Percentiles rank a stretch among this genome's conserved stretches.
phyloP scores from a whole-genome alignment of 2,888 invertebrate species.

The Auanema freiburgensis region DNA sequence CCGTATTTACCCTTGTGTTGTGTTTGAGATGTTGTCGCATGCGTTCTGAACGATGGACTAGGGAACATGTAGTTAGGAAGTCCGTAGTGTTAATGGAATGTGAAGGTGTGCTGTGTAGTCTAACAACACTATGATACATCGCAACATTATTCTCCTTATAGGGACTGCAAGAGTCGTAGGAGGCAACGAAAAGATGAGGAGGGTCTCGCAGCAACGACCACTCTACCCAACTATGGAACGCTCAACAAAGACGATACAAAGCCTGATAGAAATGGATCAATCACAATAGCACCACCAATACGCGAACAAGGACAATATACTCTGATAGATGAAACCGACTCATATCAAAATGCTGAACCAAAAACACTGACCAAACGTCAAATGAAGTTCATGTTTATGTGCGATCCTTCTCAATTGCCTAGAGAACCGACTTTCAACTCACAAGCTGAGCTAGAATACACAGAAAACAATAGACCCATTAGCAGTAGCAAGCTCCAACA shows the following conservation, averaged over 20 bases:
- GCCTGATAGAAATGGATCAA: conserved; percentile 12
- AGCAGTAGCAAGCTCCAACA: too few species aligned
- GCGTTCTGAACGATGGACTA: not conserved
- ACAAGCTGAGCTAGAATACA: conserved; percentile 16
- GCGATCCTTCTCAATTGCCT: conserved; percentile 59
- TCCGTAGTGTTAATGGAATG: conserved; percentile 1
- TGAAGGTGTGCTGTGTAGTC: not conserved
- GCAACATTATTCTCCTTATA: not conserved
- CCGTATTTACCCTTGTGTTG: not conserved
- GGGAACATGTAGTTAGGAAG: not conserved
- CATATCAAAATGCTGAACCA: conserved; percentile 21
- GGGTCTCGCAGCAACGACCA: conserved; percentile 15
- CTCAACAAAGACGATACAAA: conserved; percentile 8
- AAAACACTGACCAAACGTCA: conserved; percentile 37
- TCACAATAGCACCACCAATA: conserved; percentile 8
- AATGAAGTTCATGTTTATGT: conserved; percentile 56
- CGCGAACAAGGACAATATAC: conserved; percentile 8
- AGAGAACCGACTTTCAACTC: conserved; percentile 48
- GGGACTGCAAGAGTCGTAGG: conserved; percentile 5
- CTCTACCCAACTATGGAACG: conserved; percentile 23
- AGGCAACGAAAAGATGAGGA: conserved; percentile 13
- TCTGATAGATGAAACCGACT: conserved; percentile 17
- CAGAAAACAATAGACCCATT: too few species aligned
- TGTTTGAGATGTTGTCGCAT: not conserved
- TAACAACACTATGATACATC: too few species aligned